Conservation (phyloP, 2,113 vertebrate species). For the Amazona vittata region DNA sequence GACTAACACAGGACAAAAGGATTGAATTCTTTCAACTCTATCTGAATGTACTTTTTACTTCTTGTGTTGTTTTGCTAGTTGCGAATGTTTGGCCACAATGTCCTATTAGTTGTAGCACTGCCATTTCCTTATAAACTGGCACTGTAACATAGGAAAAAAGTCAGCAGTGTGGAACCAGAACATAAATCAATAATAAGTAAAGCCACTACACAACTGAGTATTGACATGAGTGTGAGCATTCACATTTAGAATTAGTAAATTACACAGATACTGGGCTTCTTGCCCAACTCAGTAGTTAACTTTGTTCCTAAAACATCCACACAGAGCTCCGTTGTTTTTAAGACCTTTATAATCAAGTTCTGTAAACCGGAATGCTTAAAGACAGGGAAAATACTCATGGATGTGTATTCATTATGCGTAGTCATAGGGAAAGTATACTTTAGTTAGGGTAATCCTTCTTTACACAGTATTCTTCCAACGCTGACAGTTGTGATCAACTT, state of each 20-base stretch:
- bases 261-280: not conserved
- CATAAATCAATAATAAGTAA: not conserved
- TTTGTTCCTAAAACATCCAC: not conserved
- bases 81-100: not conserved
- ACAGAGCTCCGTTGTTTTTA: not conserved
- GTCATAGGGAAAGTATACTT: not conserved
- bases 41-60: not conserved
- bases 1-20: not conserved
- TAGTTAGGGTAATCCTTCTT: not conserved
- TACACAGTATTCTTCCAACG: not conserved
- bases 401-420: not conserved
- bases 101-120: not conserved
- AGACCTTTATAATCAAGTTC: not conserved
- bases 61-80: not conserved
- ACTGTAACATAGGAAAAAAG: not conserved
- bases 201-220: not conserved
- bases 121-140: not conserved
- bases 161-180: not conserved
- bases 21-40: not conserved
- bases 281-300: not conserved
- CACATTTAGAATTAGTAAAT: not conserved
- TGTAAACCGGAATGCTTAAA: not conserved
- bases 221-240: not conserved
- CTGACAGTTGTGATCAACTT: not conserved
- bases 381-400: not conserved